These are phyloP conservation scores for Nymphicus hollandicus DNA, from an alignment of 2,113 vertebrate genomes.

Conservation along the genomic window DNA sequence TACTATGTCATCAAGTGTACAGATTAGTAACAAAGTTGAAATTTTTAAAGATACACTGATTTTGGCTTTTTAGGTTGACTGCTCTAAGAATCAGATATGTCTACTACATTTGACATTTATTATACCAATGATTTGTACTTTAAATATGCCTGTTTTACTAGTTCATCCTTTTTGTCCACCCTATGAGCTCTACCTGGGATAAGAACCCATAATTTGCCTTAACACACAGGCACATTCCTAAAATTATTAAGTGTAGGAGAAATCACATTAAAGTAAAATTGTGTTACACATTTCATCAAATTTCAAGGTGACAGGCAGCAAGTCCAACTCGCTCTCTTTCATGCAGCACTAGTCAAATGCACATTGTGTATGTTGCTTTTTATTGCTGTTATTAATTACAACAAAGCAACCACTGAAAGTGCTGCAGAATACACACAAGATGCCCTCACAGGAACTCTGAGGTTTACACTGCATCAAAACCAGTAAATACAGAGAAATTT, in stretches of 20 bases:
- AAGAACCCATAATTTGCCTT: not conserved
- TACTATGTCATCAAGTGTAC: not conserved
- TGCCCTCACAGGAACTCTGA: not conserved
- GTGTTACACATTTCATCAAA: not conserved
- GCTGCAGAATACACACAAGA: not conserved
- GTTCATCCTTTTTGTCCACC: not conserved
- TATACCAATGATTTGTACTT: not conserved
- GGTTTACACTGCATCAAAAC: not conserved
- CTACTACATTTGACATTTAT: not conserved
- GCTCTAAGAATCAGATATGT: not conserved
- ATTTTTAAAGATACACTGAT: not conserved
- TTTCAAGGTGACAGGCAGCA: not conserved
- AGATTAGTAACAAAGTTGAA: not conserved
- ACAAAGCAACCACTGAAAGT: not conserved
- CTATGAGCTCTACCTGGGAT: not conserved
- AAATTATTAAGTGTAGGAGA: not conserved
- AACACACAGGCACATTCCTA: not conserved
- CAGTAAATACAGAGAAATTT: not conserved
- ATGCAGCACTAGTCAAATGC: not conserved
- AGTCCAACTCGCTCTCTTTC: not conserved
- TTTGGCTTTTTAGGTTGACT: not conserved
- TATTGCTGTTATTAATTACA: not conserved
- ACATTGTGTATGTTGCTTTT: accelerated
- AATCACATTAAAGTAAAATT: not conserved
- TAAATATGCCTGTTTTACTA: not conserved